These are phyloP conservation scores for Drosophila athabasca DNA, from an alignment of 1,140 invertebrate genomes.

Conservation along the genomic window DNA sequence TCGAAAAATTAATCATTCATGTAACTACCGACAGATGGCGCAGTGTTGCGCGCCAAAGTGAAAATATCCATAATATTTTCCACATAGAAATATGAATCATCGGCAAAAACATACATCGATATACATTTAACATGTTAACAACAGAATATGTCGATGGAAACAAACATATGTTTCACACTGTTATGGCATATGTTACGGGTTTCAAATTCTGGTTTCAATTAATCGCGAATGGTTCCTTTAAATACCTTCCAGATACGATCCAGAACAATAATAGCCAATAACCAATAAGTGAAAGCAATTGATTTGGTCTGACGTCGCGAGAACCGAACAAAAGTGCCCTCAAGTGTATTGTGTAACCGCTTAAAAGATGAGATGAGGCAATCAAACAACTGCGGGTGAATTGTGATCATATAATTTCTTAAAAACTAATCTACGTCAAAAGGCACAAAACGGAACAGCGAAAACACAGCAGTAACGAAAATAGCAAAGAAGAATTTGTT, in stretches of 20 bases:
- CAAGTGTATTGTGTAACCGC: slow-evolving; percentile 69
- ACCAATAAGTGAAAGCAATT: slow-evolving; percentile 55
- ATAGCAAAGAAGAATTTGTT: slow-evolving; percentile 34
- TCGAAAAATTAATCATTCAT: too few species aligned
- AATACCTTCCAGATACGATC: slow-evolving; percentile 1
- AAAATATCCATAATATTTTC: too few species aligned
- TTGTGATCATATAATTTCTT: slow-evolving; percentile 60
- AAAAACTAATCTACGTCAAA: slow-evolving; percentile 21
- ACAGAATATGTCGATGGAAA: too few species aligned
- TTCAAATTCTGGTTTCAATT: too few species aligned
- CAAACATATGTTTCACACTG: too few species aligned
- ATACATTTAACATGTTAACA: too few species aligned
- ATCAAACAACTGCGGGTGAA: slow-evolving; percentile 29
- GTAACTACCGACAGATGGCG: too few species aligned
- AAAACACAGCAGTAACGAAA: slow-evolving; percentile 28
- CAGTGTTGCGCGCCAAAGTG: too few species aligned
- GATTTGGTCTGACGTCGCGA: slow-evolving; percentile 27
- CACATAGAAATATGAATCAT: too few species aligned
- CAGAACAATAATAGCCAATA: slow-evolving; percentile 28
- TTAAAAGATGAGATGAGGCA: slow-evolving; percentile 45
- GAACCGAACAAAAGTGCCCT: slow-evolving; percentile 18
- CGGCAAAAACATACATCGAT: too few species aligned
- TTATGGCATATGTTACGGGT: too few species aligned
- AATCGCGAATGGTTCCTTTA: too few species aligned
- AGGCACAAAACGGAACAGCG: slow-evolving; percentile 2